Conservation (phyloP, 2,113 vertebrate species). For the Coturnix japonica region DNA sequence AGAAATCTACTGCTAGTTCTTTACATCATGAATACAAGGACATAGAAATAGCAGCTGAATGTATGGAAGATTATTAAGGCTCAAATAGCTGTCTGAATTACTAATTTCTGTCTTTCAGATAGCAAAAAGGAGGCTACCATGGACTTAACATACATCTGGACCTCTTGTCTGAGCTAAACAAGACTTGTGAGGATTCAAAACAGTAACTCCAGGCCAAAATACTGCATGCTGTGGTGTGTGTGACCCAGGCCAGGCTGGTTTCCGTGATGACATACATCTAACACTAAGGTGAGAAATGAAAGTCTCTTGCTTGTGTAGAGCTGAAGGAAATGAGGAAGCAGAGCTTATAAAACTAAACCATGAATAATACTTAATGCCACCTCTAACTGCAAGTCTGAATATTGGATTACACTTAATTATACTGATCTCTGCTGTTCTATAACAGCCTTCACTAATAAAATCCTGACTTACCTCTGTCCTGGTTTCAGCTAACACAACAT, state of each 20-base stretch:
- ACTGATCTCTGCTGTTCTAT: neutral
- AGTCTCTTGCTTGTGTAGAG: neutral
- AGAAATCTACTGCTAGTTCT: neutral
- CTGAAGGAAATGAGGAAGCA: neutral
- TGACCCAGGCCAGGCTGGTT: neutral
- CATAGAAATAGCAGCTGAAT: neutral
- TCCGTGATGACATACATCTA: neutral
- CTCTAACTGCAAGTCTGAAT: neutral
- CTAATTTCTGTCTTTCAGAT: neutral
- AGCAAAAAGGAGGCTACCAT: neutral
- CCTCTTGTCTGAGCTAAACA: neutral
- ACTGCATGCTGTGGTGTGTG: neutral
- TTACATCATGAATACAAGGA: neutral
- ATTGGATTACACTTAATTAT: slow-evolving; percentile 30
- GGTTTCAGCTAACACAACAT: too few relatives aligned
- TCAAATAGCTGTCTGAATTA: neutral
- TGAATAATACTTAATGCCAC: neutral
- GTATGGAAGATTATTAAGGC: neutral
- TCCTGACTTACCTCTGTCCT: neutral
- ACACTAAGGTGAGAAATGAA: neutral
- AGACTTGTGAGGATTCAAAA: neutral
- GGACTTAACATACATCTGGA: neutral
- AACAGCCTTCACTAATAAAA: neutral
- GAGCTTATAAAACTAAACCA: neutral
- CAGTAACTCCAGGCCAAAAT: neutral